Evolutionary conservation across 2,888 invertebrate genomes (phyloP).

Genomic region (Phalera bucephala): DNA sequence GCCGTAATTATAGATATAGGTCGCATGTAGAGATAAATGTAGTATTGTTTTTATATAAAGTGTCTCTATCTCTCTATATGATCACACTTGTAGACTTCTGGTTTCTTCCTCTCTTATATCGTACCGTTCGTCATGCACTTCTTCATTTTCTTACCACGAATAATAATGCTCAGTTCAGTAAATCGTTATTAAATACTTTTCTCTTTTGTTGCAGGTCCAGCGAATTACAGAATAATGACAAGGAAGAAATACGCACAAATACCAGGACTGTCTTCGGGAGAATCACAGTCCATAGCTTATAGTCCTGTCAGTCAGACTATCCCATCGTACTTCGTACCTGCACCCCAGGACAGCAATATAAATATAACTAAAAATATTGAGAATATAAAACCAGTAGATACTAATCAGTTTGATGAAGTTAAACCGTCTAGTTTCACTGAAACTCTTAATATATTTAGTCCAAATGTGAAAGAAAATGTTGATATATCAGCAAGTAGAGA

Average conservation of each 20-base stretch:
- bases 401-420: conserved; percentile 9
- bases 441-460: conserved; percentile 29
- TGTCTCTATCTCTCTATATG: too few relatives aligned
- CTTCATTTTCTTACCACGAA: too few relatives aligned
- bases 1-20: too few relatives aligned
- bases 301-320: conserved; percentile 23
- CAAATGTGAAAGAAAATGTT: conserved; percentile 4
- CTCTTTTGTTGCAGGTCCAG: conserved; percentile 62
- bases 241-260: conserved; percentile 91
- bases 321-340: conserved; percentile 32
- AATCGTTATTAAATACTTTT: too few relatives aligned
- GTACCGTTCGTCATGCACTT: too few relatives aligned
- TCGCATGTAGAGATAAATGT: too few relatives aligned
- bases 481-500: conserved; percentile 5
- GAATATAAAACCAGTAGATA: conserved; percentile 1
- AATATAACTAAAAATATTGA: background rate
- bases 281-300: conserved; percentile 30
- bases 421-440: conserved; percentile 11
- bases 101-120: too few relatives aligned
- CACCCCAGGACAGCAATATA: conserved; percentile 8
- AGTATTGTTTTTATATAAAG: too few relatives aligned
- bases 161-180: too few relatives aligned
- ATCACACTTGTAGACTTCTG: too few relatives aligned
- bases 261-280: conserved; percentile 86
- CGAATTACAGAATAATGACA: conserved; percentile 86